Conservation (phyloP, 2,888 invertebrate species). For the Cantharis lateralis region DNA sequence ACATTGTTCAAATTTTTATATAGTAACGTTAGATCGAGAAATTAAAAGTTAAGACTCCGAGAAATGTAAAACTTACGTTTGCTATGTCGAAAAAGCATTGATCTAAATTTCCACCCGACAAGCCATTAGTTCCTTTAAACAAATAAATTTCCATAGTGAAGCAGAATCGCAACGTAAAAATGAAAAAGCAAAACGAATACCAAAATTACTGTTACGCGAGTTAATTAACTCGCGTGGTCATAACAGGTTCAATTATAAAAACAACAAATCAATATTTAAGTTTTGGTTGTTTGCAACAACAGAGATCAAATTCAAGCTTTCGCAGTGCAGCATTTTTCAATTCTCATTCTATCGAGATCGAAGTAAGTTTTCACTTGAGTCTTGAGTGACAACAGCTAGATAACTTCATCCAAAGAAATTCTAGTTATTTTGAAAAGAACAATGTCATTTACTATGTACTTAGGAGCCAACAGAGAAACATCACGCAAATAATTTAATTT, state of each 20-base stretch:
- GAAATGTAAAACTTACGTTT: background rate
- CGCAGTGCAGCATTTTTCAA: no score
- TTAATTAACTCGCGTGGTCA: no score
- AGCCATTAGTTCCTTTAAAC: background rate
- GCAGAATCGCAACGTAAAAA: background rate
- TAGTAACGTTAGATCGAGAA: slow-evolving; percentile 8
- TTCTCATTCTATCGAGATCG: no score
- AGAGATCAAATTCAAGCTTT: no score
- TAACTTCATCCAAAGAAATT: no score
- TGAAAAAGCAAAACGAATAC: background rate
- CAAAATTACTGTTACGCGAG: background rate
- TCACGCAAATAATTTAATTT: no score
- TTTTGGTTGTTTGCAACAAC: background rate
- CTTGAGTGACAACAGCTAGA: no score
- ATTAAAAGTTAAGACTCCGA: background rate
- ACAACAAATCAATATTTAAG: background rate
- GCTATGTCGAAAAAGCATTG: background rate
- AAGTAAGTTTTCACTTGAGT: no score
- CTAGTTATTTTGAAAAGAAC: no score
- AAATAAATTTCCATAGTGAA: background rate
- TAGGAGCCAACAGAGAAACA: no score
- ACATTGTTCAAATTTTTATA: slow-evolving; percentile 5
- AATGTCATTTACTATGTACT: no score
- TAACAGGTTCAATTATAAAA: background rate
- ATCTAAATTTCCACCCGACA: background rate